Conservation (phyloP, 2,113 vertebrate genomes). For the Crotalus viridis region DNA sequence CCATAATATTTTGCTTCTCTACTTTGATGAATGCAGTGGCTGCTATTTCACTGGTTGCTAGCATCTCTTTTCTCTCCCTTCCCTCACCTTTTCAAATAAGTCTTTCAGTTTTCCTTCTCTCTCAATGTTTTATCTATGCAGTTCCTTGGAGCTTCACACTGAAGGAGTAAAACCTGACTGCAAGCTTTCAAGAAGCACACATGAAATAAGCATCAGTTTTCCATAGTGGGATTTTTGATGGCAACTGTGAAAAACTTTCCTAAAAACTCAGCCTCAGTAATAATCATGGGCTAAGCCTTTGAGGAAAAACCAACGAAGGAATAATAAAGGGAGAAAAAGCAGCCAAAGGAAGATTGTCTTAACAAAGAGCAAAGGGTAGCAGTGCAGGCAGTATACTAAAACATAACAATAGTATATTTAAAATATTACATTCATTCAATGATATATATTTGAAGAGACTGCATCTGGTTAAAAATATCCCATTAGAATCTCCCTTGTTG, state of each 20-base stretch:
- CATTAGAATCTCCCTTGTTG: not conserved
- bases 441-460: conserved; percentile 38
- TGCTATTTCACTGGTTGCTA: conserved; percentile 41
- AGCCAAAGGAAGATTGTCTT: conserved; percentile 30
- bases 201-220: conserved; percentile 49
- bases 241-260: conserved; percentile 38
- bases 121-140: conserved; percentile 47
- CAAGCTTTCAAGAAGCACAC: conserved; percentile 61
- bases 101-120: conserved; percentile 45
- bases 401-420: not conserved
- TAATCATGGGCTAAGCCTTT: conserved; percentile 16
- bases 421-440: conserved; percentile 22
- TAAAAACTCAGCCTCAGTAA: conserved; percentile 41
- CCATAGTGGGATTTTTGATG: conserved; percentile 7
- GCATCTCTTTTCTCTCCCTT: conserved; percentile 32
- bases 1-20: conserved; percentile 19
- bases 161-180: conserved; percentile 54
- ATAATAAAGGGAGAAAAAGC: conserved; percentile 39
- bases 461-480: conserved; percentile 13
- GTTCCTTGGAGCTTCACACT: conserved; percentile 62
- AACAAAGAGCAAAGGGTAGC: conserved; percentile 47
- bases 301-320: not conserved
- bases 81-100: not conserved
- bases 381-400: conserved; percentile 43
- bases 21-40: conserved; percentile 51